Percentiles rank a stretch among this genome's conserved stretches.
phyloP scores from a whole-genome alignment of 2,888 invertebrate genomes.

The Parnassius apollo region DNA sequence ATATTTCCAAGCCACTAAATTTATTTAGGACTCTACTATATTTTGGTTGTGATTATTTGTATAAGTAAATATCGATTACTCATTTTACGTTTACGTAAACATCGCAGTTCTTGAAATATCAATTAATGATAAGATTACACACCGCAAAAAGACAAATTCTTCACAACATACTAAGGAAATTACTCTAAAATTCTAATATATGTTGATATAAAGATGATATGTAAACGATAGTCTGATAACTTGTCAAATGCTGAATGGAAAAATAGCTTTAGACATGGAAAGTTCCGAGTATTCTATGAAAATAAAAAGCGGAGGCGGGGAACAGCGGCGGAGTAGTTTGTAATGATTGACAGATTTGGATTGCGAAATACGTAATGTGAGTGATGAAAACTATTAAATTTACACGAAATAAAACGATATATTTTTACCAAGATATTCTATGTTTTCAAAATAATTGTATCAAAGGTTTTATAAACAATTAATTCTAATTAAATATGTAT shows the following conservation, averaged over 20 bases:
- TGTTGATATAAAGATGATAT: constrained; percentile 10
- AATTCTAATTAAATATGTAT: too few relatives aligned
- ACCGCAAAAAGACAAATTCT: background rate
- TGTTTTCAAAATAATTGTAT: too few relatives aligned
- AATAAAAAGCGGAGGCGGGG: background rate
- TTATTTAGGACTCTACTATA: too few relatives aligned
- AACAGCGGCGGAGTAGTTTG: background rate
- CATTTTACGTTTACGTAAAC: constrained; percentile 17
- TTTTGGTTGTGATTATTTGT: too few relatives aligned
- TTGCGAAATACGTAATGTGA: background rate
- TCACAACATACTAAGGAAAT: background rate
- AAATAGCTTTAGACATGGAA: constrained; percentile 9
- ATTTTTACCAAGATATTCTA: too few relatives aligned
- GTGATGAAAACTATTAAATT: too few relatives aligned
- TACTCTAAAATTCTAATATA: background rate
- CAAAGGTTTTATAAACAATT: too few relatives aligned
- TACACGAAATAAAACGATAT: too few relatives aligned
- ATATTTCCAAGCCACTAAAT: too few relatives aligned
- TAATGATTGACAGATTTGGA: background rate
- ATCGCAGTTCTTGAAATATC: constrained; percentile 10
- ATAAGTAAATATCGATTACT: too few relatives aligned
- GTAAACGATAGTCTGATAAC: constrained; percentile 11
- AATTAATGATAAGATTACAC: constrained; percentile 20
- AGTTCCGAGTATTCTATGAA: constrained; percentile 5
- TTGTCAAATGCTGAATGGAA: constrained; percentile 10